These are phyloP conservation scores for Melanostigma gelatinosum DNA, from an alignment of 2,113 vertebrate species.

Conservation along the genomic window DNA sequence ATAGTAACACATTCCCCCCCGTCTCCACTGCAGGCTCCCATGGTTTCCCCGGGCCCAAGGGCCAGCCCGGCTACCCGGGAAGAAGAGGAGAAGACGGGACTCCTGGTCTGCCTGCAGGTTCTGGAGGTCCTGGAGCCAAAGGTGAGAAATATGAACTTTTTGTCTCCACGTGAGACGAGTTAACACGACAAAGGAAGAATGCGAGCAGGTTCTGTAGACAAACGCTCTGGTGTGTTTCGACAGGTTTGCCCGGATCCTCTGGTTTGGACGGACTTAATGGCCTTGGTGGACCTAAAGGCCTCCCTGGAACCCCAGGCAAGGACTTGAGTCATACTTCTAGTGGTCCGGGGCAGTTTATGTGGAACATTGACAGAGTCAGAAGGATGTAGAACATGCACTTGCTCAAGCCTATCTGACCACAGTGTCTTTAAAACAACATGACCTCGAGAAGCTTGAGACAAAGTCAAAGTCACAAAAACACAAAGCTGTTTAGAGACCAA, in stretches of 20 bases:
- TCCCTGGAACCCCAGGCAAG: constrained; percentile 90
- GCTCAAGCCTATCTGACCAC: not conserved
- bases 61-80: constrained; percentile 85
- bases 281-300: constrained; percentile 90
- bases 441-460: no score
- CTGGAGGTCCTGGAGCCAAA: constrained; percentile 85
- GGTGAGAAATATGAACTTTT: constrained; percentile 72
- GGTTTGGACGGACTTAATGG: constrained; percentile 94
- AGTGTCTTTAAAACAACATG: not conserved
- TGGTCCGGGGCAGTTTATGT: not conserved
- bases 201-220: not conserved
- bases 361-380: not conserved
- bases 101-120: constrained; percentile 79
- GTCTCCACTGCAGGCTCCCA: constrained; percentile 79
- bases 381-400: not conserved
- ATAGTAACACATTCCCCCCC: not conserved
- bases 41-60: constrained; percentile 85
- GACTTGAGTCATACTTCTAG: not conserved
- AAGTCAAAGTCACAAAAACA: no score
- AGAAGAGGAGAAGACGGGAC: constrained; percentile 83
- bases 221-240: constrained; percentile 3
- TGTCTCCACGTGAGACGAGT: not conserved
- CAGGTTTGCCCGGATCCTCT: constrained; percentile 88
- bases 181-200: not conserved
- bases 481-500: no score